Conservation (phyloP, 2,888 invertebrate species). For the Crioceris asparagi region DNA sequence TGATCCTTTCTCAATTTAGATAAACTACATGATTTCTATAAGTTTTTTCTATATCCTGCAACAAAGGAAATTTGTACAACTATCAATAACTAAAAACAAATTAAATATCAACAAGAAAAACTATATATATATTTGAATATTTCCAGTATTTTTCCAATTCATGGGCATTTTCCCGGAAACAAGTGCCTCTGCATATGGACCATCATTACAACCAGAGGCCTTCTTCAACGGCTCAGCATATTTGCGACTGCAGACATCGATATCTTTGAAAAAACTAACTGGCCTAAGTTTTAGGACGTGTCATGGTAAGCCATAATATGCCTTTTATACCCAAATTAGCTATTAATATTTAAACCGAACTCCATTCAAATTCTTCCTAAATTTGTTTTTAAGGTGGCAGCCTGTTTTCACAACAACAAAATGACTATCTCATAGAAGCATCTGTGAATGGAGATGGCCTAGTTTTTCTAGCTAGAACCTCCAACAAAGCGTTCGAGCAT, state of each 20-base stretch:
- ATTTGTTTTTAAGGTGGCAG: constrained; percentile 48
- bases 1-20: too few relatives aligned
- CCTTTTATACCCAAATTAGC: background rate
- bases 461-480: constrained; percentile 39
- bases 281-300: constrained; percentile 77
- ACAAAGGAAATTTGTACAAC: too few relatives aligned
- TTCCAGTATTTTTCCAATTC: constrained; percentile 15
- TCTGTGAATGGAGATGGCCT: constrained; percentile 39
- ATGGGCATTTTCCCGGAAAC: constrained; percentile 11
- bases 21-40: too few relatives aligned
- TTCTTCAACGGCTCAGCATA: constrained; percentile 76
- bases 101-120: too few relatives aligned
- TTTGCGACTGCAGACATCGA: constrained; percentile 58
- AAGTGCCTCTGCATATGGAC: constrained; percentile 32
- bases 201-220: constrained; percentile 61
- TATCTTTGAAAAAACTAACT: constrained; percentile 69
- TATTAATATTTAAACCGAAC: background rate
- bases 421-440: constrained; percentile 38
- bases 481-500: constrained; percentile 45
- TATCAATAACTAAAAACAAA: too few relatives aligned
- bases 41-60: too few relatives aligned
- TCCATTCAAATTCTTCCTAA: too few relatives aligned
- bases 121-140: constrained; percentile 2
- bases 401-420: constrained; percentile 58
- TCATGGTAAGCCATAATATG: constrained; percentile 45